phyloP scores from a whole-genome alignment of 2,888 invertebrate genomes.

The Drosophila gaucha region DNA sequence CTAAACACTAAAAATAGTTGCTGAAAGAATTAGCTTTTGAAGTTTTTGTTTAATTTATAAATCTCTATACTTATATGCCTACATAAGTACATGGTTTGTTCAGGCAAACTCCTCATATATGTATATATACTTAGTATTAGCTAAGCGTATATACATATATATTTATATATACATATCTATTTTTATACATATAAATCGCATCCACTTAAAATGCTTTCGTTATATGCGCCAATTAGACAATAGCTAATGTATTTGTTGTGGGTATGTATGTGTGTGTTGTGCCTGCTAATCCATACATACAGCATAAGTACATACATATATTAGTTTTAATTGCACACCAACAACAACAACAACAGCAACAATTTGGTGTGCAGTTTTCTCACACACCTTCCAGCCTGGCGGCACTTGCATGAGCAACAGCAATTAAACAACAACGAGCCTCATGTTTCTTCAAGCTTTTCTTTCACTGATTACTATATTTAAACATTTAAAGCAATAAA shows the following conservation, averaged over 20 bases:
- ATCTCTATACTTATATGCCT: too few relatives aligned
- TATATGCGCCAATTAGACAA: slow-evolving; percentile 77
- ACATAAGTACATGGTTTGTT: too few relatives aligned
- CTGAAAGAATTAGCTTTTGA: too few relatives aligned
- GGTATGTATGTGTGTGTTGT: slow-evolving; percentile 33
- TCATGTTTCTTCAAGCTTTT: slow-evolving; percentile 53
- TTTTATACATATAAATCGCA: neutral
- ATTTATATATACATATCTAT: neutral
- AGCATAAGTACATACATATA: slow-evolving; percentile 48
- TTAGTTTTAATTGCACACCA: slow-evolving; percentile 56
- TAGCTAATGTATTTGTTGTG: slow-evolving; percentile 73
- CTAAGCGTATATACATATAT: neutral
- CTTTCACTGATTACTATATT: slow-evolving; percentile 72
- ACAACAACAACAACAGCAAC: slow-evolving; percentile 25
- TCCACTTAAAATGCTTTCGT: slow-evolving; percentile 68
- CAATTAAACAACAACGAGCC: slow-evolving; percentile 72
- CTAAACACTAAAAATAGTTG: too few relatives aligned
- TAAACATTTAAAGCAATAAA: slow-evolving; percentile 65
- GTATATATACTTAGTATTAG: neutral
- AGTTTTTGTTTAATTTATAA: too few relatives aligned
- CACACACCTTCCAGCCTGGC: slow-evolving; percentile 45
- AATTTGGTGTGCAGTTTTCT: slow-evolving; percentile 42
- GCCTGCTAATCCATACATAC: slow-evolving; percentile 28
- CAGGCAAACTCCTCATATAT: neutral
- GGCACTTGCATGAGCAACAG: slow-evolving; percentile 60